A percentile compares a stretch with the other conserved stretches of the same genome.
These are phyloP conservation scores for Cybosia mesomella DNA, from an alignment of 2,888 invertebrate genomes.

Conservation along the genomic window DNA sequence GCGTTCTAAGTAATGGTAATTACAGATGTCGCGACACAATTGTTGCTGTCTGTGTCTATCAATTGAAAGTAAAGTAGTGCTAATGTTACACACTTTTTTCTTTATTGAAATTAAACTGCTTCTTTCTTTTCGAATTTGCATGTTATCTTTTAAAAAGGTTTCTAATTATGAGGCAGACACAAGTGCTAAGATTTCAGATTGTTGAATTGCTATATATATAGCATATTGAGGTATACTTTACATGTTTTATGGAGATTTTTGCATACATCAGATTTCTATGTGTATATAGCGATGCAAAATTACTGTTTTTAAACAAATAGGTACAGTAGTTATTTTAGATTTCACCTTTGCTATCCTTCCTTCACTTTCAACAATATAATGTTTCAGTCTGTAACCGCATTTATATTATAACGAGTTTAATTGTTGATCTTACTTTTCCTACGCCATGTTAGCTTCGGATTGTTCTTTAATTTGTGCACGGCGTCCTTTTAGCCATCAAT, in stretches of 20 bases:
- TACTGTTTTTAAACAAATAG: not conserved
- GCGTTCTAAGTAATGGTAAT: conserved; percentile 35
- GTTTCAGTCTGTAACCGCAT: conserved; percentile 34
- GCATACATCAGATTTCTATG: not conserved
- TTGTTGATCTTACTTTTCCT: conserved; percentile 64
- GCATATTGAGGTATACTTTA: not conserved
- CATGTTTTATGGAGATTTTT: conserved; percentile 9
- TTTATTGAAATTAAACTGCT: conserved; percentile 22
- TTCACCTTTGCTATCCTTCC: not conserved
- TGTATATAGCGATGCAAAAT: not conserved
- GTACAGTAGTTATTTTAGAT: not conserved
- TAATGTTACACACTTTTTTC: conserved; percentile 15
- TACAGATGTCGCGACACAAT: conserved; percentile 32
- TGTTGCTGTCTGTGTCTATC: conserved; percentile 15
- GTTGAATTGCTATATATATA: not conserved
- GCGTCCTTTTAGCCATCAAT: conserved; percentile 80
- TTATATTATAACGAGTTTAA: conserved; percentile 64
- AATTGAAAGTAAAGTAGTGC: conserved; percentile 30
- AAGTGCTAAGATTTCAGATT: conserved; percentile 2
- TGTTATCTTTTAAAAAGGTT: conserved; percentile 6
- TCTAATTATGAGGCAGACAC: conserved; percentile 6
- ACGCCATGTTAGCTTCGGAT: conserved; percentile 55
- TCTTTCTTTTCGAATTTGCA: conserved; percentile 18
- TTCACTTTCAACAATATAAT: conserved; percentile 22
- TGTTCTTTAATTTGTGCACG: conserved; percentile 76